Percentiles rank a stretch among this genome's conserved stretches.
Evolutionary conservation across 92 coral and sea anemone species (phyloP).

Genomic region (Epizoanthus fatuus): DNA sequence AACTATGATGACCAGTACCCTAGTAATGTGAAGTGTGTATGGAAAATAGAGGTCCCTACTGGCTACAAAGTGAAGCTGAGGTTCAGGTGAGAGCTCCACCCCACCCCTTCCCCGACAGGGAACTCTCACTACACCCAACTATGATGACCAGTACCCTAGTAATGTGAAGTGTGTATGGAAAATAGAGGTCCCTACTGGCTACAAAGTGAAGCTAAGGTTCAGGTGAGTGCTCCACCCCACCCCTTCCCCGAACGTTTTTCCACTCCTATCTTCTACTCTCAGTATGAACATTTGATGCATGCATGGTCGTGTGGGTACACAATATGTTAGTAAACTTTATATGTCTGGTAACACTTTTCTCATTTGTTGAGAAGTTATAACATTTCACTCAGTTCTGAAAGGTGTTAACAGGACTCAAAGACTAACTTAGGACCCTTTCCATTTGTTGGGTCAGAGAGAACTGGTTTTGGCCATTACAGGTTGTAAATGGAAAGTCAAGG

Average conservation of each 20-base stretch:
- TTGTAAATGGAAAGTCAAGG: no score
- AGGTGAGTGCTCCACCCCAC: constrained; percentile 27
- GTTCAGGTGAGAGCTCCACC: constrained; percentile 43
- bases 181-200: constrained; percentile 28
- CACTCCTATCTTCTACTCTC: neutral
- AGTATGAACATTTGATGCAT: neutral
- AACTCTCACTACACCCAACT: constrained; percentile 36
- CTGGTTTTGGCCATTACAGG: no score
- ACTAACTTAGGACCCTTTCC: no score
- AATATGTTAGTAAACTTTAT: no score
- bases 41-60: constrained; percentile 39
- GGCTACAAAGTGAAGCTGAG: constrained; percentile 40
- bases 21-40: constrained; percentile 29
- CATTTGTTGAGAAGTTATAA: no score
- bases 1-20: constrained; percentile 52
- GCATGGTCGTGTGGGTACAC: no score
- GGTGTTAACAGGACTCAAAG: no score
- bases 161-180: constrained; percentile 44
- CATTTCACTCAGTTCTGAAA: no score
- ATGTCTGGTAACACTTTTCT: no score
- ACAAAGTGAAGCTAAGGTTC: constrained; percentile 49
- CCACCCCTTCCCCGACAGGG: neutral
- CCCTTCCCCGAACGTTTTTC: neutral
- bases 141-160: constrained; percentile 42
- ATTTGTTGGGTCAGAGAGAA: no score